phyloP scores from a whole-genome alignment of 2,888 invertebrate genomes.

The Ophion ventricosus region DNA sequence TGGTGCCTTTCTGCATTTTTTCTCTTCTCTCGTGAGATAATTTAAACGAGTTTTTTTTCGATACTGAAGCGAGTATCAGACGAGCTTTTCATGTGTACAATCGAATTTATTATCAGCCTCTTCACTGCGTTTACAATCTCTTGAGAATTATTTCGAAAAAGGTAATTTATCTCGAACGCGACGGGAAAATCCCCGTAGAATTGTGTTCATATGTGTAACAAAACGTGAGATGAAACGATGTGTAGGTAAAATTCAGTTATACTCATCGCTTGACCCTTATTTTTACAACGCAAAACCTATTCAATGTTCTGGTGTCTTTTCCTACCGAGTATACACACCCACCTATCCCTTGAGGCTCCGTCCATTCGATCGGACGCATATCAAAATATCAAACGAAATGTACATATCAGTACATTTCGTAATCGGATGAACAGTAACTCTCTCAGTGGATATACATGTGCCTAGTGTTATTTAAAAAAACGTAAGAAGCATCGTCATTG shows the following conservation, averaged over 20 bases:
- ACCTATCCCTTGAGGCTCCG: no score
- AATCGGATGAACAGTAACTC: no score
- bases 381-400: no score
- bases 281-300: constrained; percentile 25
- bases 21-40: constrained; percentile 3
- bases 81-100: constrained; percentile 14
- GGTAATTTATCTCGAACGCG: constrained; percentile 45
- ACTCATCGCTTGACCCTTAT: constrained; percentile 19
- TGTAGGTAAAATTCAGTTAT: constrained; percentile 24
- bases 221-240: constrained; percentile 15
- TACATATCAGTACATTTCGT: no score
- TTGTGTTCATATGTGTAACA: constrained; percentile 14
- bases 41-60: constrained; percentile 53
- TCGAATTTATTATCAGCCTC: constrained; percentile 57
- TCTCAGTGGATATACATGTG: background rate
- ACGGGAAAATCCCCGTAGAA: constrained; percentile 30
- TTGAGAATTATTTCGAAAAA: constrained; percentile 36
- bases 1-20: background rate
- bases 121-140: constrained; percentile 37
- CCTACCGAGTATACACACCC: background rate
- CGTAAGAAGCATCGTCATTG: constrained; percentile 19
- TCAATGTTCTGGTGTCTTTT: constrained; percentile 6
- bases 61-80: background rate
- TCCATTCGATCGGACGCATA: no score
- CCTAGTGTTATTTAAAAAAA: constrained; percentile 16